A percentile compares a stretch with the other conserved stretches of the same genome.
Conservation (phyloP, 1,140 invertebrate species). For the Gonioctena quinquepunctata region DNA sequence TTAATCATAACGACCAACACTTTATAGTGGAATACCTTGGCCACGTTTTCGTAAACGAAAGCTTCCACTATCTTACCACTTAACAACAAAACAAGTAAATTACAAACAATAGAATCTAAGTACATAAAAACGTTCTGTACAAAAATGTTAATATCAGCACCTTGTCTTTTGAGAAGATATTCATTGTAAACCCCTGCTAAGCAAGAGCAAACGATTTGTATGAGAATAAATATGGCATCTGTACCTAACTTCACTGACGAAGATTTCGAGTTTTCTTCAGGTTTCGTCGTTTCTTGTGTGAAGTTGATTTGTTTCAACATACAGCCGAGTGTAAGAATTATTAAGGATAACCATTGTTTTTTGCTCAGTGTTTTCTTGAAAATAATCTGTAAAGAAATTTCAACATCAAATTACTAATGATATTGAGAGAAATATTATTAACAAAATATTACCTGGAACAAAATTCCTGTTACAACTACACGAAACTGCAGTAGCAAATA, state of each 20-base stretch:
- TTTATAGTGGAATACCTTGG: constrained; percentile 65
- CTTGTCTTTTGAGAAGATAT: constrained; percentile 86
- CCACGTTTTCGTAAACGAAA: constrained; percentile 64
- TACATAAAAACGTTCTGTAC: constrained; percentile 97
- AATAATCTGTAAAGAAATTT: constrained; percentile 66
- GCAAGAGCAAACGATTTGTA: constrained; percentile 90
- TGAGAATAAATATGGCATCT: constrained; percentile 74
- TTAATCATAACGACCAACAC: constrained; percentile 86
- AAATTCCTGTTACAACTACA: constrained; percentile 88
- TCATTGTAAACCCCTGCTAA: constrained; percentile 96
- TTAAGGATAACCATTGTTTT: constrained; percentile 88
- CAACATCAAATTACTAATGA: not conserved
- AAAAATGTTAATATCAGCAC: constrained; percentile 84
- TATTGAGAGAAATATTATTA: not conserved
- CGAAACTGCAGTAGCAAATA: constrained; percentile 90
- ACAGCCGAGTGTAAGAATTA: constrained; percentile 86
- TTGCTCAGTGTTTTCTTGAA: constrained; percentile 83
- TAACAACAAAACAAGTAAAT: constrained; percentile 69
- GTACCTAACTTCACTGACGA: constrained; percentile 64
- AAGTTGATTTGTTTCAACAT: constrained; percentile 87
- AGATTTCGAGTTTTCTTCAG: constrained; percentile 54
- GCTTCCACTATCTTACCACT: constrained; percentile 66
- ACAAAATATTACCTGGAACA: constrained; percentile 77
- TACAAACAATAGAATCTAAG: constrained; percentile 90
- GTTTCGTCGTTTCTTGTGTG: constrained; percentile 49